These are phyloP conservation scores for Anomalospiza imberbis DNA, from an alignment of 2,797 vertebrate species.

Conservation along the genomic window DNA sequence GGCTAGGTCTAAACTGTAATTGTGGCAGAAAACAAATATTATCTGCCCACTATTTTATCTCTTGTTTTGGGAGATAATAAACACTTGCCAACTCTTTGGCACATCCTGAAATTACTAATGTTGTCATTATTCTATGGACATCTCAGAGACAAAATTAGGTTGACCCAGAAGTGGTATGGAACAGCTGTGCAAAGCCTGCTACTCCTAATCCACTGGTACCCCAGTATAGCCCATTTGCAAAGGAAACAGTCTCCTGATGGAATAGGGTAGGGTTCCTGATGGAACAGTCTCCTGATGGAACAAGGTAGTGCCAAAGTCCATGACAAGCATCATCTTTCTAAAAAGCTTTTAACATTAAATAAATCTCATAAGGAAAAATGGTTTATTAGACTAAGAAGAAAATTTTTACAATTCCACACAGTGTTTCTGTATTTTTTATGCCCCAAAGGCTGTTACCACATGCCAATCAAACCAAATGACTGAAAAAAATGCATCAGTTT, in stretches of 20 bases:
- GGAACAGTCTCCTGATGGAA: neutral
- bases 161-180: neutral
- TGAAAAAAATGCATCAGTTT: neutral
- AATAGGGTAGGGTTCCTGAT: neutral
- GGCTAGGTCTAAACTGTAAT: neutral
- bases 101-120: neutral
- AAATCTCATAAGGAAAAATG: neutral
- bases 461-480: neutral
- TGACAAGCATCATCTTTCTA: neutral
- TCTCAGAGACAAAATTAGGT: neutral
- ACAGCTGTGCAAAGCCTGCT: neutral
- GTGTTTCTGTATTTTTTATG: neutral
- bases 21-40: neutral
- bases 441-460: neutral
- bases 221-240: neutral
- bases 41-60: neutral
- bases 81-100: neutral
- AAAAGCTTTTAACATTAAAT: neutral
- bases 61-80: neutral
- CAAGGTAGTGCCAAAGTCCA: neutral
- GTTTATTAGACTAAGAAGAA: neutral
- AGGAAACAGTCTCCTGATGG: neutral
- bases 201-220: neutral
- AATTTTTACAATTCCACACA: neutral
- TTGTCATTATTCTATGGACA: neutral